phyloP scores from a whole-genome alignment of 2,888 invertebrate species.

The Cerceris ruficornis region DNA sequence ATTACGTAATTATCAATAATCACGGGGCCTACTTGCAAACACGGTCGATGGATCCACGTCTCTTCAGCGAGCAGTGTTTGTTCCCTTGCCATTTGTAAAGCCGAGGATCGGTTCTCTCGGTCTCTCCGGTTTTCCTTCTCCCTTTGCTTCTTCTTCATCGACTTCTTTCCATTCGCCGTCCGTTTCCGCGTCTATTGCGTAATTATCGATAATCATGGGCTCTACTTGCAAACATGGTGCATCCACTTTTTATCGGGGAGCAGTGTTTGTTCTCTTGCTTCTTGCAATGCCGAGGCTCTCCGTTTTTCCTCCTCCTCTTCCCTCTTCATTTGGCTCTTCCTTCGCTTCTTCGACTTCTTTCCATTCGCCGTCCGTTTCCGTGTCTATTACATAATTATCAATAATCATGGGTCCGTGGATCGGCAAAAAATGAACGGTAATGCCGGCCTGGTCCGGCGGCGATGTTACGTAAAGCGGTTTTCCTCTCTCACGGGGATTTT shows the following conservation, averaged over 20 bases:
- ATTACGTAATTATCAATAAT: constrained; percentile 65
- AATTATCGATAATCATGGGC: constrained; percentile 53
- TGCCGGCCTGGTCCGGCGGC: not conserved
- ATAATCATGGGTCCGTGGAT: constrained; percentile 54
- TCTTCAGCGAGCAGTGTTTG: constrained; percentile 5
- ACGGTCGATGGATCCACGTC: constrained; percentile 32
- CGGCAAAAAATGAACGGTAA: constrained; percentile 1
- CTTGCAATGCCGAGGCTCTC: constrained; percentile 29
- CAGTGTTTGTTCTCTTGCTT: constrained; percentile 25
- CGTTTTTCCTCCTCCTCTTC: constrained; percentile 1
- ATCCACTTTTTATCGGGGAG: not conserved
- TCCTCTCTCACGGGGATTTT: constrained; percentile 37
- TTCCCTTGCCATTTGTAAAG: constrained; percentile 38
- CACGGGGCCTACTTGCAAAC: constrained; percentile 66
- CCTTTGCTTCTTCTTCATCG: not conserved
- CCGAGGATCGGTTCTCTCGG: not conserved
- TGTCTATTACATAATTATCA: constrained; percentile 68
- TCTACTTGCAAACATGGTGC: constrained; percentile 71
- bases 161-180: not conserved
- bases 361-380: constrained; percentile 13
- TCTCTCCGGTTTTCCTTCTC: constrained; percentile 6
- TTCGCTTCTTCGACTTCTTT: not conserved
- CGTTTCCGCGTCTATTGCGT: constrained; percentile 55
- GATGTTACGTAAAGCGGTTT: constrained; percentile 28
- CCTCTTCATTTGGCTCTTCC: not conserved